These are phyloP conservation scores for Pogonomyrmex barbatus DNA, from an alignment of 1,140 invertebrate genomes.

Conservation along the genomic window DNA sequence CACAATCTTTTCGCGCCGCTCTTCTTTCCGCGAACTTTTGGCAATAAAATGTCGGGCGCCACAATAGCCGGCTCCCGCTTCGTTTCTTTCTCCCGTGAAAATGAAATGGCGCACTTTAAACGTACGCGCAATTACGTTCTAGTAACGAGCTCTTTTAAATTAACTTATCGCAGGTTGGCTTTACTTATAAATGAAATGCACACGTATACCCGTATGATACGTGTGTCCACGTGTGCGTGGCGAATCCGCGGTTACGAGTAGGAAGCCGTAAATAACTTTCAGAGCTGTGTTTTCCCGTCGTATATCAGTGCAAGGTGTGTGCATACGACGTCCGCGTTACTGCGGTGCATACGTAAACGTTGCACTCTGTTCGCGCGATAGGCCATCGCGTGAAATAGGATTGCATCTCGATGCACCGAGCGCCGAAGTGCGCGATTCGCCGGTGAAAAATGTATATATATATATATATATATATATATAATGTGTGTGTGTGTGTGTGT, in stretches of 20 bases:
- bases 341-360: slow-evolving; percentile 55
- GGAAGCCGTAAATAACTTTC: slow-evolving; percentile 78
- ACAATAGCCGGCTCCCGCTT: slow-evolving; percentile 36
- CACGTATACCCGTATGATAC: neutral
- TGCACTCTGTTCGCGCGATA: slow-evolving; percentile 45
- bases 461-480: neutral
- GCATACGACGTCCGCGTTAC: slow-evolving; percentile 48
- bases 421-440: slow-evolving; percentile 51
- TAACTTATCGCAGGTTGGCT: slow-evolving; percentile 77
- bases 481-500: no score
- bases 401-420: slow-evolving; percentile 49
- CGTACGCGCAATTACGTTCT: slow-evolving; percentile 70
- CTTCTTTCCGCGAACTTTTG: slow-evolving; percentile 14
- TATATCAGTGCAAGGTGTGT: slow-evolving; percentile 69
- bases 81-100: slow-evolving; percentile 46
- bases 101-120: slow-evolving; percentile 49
- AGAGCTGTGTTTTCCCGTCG: slow-evolving; percentile 73
- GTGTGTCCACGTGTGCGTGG: slow-evolving; percentile 13
- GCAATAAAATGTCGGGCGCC: slow-evolving; percentile 19
- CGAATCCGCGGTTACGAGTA: slow-evolving; percentile 36
- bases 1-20: slow-evolving; percentile 10
- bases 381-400: slow-evolving; percentile 50
- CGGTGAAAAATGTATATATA: slow-evolving; percentile 39
- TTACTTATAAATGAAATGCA: neutral
- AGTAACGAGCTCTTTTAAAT: slow-evolving; percentile 72